Evolutionary conservation across 2,797 vertebrate species (phyloP).

Genomic region (Balearica regulorum): DNA sequence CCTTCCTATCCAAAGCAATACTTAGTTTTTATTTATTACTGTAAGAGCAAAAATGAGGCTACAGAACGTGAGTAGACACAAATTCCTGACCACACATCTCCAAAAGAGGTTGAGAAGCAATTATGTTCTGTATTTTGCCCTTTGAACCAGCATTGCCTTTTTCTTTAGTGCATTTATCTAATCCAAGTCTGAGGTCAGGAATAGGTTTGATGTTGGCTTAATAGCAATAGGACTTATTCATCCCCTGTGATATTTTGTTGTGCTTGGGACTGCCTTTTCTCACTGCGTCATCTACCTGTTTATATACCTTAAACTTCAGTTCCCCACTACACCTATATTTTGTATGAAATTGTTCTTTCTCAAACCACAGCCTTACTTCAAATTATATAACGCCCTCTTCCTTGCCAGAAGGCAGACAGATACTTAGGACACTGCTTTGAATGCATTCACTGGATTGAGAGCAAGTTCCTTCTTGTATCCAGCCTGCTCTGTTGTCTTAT

Average conservation of each 20-base stretch:
- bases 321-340: not conserved
- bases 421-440: not conserved
- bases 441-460: not conserved
- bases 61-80: not conserved
- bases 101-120: not conserved
- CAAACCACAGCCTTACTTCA: not conserved
- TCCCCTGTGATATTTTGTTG: not conserved
- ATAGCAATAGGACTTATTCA: not conserved
- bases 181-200: not conserved
- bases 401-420: not conserved
- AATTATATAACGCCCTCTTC: not conserved
- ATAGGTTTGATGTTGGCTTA: not conserved
- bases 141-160: not conserved
- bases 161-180: not conserved
- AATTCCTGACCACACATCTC: not conserved
- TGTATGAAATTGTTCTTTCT: not conserved
- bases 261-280: not conserved
- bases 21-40: slow-evolving; percentile 45
- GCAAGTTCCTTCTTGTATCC: not conserved
- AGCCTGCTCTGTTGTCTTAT: not conserved
- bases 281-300: not conserved
- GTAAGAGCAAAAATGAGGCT: not conserved
- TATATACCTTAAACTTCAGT: not conserved
- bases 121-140: not conserved
- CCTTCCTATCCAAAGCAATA: not conserved